Evolutionary conservation across 1,140 invertebrate species (phyloP).

Genomic region (Batillaria attramentaria): DNA sequence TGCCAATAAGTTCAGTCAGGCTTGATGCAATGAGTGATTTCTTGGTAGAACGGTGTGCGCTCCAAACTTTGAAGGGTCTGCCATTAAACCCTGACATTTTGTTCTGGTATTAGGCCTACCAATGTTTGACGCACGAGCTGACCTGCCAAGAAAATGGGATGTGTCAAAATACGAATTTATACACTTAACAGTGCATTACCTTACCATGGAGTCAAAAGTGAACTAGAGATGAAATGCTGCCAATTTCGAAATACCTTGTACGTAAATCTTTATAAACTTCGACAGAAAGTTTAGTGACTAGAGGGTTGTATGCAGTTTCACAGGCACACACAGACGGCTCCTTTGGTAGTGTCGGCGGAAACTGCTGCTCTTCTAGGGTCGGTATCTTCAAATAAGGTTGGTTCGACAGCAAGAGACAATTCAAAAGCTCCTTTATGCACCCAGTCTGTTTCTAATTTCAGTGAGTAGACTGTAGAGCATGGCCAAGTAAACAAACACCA

Average conservation of each 20-base stretch:
- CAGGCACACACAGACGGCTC: too few relatives aligned
- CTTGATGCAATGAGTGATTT: slow-evolving; percentile 94
- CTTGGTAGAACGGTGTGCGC: slow-evolving; percentile 92
- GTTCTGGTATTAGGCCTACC: not conserved
- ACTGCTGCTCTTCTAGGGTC: too few relatives aligned
- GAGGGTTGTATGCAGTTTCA: too few relatives aligned
- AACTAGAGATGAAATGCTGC: too few relatives aligned
- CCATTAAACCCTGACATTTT: slow-evolving; percentile 6
- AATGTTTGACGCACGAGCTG: too few relatives aligned
- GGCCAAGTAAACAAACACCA: not conserved
- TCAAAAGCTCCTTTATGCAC: not conserved
- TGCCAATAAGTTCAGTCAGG: slow-evolving; percentile 91
- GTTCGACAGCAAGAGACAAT: not conserved
- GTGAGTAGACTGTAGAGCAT: not conserved
- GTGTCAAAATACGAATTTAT: not conserved
- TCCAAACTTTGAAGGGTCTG: slow-evolving; percentile 97
- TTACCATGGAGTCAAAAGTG: too few relatives aligned
- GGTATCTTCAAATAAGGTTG: too few relatives aligned
- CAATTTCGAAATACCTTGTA: too few relatives aligned
- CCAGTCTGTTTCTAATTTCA: not conserved
- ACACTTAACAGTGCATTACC: not conserved
- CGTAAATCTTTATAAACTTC: too few relatives aligned
- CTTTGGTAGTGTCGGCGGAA: too few relatives aligned
- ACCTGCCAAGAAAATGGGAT: not conserved
- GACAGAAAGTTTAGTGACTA: too few relatives aligned